These are phyloP conservation scores for Drosophila diplacantha DNA, from an alignment of 2,888 invertebrate species.

Conservation along the genomic window DNA sequence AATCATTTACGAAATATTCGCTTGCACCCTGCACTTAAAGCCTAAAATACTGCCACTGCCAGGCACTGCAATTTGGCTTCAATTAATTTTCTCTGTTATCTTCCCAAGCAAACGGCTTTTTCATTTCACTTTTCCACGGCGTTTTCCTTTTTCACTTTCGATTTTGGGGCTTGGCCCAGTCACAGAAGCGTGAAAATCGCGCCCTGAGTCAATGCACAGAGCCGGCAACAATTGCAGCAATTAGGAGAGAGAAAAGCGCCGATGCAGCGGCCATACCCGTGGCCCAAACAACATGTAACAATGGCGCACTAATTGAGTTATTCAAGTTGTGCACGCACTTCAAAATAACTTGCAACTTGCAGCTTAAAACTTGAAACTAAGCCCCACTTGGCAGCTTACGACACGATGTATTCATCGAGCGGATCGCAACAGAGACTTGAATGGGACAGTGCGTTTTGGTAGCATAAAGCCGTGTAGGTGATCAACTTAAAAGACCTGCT, in stretches of 20 bases:
- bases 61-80: slow-evolving; percentile 4
- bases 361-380: slow-evolving; percentile 17
- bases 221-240: slow-evolving; percentile 28
- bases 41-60: slow-evolving; percentile 13
- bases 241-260: slow-evolving; percentile 18
- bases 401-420: slow-evolving; percentile 22
- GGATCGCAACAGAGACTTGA: slow-evolving; percentile 4
- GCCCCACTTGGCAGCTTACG: slow-evolving; percentile 25
- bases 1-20: not conserved
- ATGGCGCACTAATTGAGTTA: slow-evolving; percentile 64
- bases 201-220: slow-evolving; percentile 51
- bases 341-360: slow-evolving; percentile 4
- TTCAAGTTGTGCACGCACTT: slow-evolving; percentile 50
- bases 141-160: slow-evolving; percentile 52
- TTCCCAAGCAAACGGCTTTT: not conserved
- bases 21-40: not conserved
- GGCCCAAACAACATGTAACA: slow-evolving; percentile 18
- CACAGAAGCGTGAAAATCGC: slow-evolving; percentile 59
- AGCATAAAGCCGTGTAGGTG: not conserved
- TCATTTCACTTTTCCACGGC: slow-evolving; percentile 53
- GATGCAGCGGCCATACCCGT: slow-evolving; percentile 5
- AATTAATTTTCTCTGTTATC: slow-evolving; percentile 27
- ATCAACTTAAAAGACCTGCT: no score
- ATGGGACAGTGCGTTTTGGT: not conserved
- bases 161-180: slow-evolving; percentile 35